Percentiles rank a stretch among this genome's conserved stretches.
These are phyloP conservation scores for Vulpes vulpes DNA, from an alignment of 2,113 vertebrate species.

Conservation along the genomic window DNA sequence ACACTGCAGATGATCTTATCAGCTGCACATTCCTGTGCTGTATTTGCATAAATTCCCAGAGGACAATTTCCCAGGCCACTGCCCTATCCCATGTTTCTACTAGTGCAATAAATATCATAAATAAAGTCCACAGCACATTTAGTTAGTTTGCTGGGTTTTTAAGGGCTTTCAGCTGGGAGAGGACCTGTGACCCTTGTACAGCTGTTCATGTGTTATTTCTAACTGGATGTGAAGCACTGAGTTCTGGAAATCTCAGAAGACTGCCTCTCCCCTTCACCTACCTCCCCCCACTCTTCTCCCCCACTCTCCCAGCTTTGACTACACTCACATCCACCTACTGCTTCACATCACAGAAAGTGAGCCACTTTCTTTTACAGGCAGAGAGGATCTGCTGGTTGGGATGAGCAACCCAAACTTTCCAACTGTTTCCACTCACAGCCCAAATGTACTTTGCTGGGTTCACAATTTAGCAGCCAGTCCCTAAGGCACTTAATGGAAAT, in stretches of 20 bases:
- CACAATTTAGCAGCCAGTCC: neutral
- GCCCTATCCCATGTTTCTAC: neutral
- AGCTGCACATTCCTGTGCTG: fast-evolving
- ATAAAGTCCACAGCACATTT: neutral
- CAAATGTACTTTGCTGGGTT: neutral
- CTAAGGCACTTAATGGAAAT: neutral
- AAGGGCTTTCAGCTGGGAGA: conserved; percentile 23
- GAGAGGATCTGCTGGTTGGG: neutral
- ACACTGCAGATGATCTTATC: too few relatives aligned
- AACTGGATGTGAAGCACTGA: neutral
- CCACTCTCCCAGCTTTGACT: neutral
- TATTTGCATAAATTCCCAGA: neutral
- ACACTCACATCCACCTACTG: neutral
- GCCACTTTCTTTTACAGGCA: neutral
- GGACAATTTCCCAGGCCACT: neutral
- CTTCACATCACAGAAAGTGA: neutral
- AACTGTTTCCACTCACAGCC: neutral
- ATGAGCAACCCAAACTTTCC: neutral
- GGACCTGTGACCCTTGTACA: neutral
- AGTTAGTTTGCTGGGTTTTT: neutral
- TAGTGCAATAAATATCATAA: neutral
- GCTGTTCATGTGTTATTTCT: neutral
- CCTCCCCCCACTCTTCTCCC: too few relatives aligned
- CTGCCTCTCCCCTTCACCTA: neutral
- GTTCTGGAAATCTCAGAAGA: conserved; percentile 2